phyloP scores from a whole-genome alignment of 2,113 vertebrate species.

The Daphoenositta chrysoptera region DNA sequence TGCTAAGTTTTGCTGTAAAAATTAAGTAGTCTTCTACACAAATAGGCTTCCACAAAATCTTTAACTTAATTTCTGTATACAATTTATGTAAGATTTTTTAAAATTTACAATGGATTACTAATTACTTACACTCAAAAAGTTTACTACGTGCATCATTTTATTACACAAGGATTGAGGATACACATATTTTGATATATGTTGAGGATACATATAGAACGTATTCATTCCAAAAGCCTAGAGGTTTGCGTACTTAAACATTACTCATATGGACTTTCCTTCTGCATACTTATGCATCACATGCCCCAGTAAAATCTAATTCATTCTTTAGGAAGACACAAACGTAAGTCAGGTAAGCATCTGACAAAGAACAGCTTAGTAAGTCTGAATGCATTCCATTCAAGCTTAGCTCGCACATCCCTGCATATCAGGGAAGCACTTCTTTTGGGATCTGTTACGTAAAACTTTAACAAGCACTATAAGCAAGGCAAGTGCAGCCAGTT shows the following conservation, averaged over 20 bases:
- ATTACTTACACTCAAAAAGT: not conserved
- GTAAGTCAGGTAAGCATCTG: not conserved
- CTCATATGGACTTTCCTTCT: not conserved
- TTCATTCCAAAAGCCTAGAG: not conserved
- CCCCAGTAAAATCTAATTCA: not conserved
- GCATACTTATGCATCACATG: not conserved
- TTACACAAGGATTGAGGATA: not conserved
- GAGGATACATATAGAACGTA: not conserved
- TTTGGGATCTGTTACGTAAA: accelerated
- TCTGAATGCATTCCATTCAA: not conserved
- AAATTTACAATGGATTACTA: not conserved
- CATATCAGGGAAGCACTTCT: not conserved
- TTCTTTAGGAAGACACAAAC: not conserved
- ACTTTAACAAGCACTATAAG: not conserved
- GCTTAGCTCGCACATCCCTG: not conserved
- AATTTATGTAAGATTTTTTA: not conserved
- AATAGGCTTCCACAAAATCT: not conserved
- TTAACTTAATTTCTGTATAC: not conserved
- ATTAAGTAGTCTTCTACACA: not conserved
- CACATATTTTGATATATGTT: not conserved
- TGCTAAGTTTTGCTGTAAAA: not conserved
- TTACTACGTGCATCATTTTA: not conserved
- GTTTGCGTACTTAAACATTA: not conserved
- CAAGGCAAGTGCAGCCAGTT: not conserved
- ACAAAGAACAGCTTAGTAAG: not conserved